Base-by-base conservation (phyloP, 1,140 invertebrate species). In the Scaptodrosophila lebanonensis region DNA sequence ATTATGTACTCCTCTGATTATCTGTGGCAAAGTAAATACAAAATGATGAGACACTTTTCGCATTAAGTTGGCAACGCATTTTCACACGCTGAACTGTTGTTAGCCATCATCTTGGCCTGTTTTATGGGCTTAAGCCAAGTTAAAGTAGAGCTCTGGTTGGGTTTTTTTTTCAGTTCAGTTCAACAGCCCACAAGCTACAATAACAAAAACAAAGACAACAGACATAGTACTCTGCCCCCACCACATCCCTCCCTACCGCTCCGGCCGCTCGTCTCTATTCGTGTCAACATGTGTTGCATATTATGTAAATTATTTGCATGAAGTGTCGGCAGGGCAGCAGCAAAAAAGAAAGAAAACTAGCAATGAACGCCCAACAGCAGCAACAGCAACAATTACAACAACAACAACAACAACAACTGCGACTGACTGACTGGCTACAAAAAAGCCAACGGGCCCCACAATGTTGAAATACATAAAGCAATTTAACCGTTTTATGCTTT, bases 381-480 rank as follows among this genome's bases (percentile, higher is more conserved):
- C 39, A 64, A 27, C 39, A 42, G 11, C 38, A 52, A 32, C 42
- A 56, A 42, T 4, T 29, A 29, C 27, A 44, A 25, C 42, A 13
- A 15, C 7, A 5, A 11, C 9, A 17, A 2, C 4, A 4, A 6
- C 18, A 11, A 22, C 11, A 20, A 3, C 8, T 15, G 27, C 35
- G 47, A 22, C 17, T n/a, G 30, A 11, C 32, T 44, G 61, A 38
- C 32, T 36, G 36, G 38, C 29, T 20, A 25, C 54, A 25, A 72
- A 67, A 63, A 65, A 72, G 72, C 73, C 73, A 58, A 66, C 48
- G 75, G 60, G 63, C 56, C 70, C 45, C 63, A 49, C 33, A 43
- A 68, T 79, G 73, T 69, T 73, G 73, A 79, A 79, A 79, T 82
- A 68, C 75, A 79, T 73, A 79, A 82, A 82, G 73, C 75, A 73